Conservation (phyloP, 2,797 vertebrate genomes). For the Peromyscus eremicus region DNA sequence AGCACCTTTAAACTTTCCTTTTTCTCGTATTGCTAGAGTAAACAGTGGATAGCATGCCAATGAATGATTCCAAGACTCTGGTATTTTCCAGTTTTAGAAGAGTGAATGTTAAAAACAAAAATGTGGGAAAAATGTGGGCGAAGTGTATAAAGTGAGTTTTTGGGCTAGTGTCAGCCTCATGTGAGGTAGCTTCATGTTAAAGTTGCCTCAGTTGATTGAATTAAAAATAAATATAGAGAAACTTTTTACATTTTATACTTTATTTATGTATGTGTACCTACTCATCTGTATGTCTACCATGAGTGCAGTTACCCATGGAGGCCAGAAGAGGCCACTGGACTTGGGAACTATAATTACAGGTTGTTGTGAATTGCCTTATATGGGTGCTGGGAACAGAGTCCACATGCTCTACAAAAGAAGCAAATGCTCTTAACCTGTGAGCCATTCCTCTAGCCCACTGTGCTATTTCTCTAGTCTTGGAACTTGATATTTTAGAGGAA, state of each 20-base stretch:
- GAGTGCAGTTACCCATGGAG: not conserved
- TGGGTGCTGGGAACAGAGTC: not conserved
- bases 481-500: not conserved
- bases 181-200: not conserved
- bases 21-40: slow-evolving; percentile 29
- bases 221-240: slow-evolving; percentile 22
- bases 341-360: not conserved
- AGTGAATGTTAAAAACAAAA: slow-evolving; percentile 49
- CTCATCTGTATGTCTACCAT: not conserved
- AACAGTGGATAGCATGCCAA: slow-evolving; percentile 26
- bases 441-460: not conserved
- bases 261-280: not conserved
- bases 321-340: not conserved
- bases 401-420: not conserved
- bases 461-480: too few relatives aligned
- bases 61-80: slow-evolving; percentile 65
- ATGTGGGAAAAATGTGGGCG: slow-evolving; percentile 8
- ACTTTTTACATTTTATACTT: not conserved
- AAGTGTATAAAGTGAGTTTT: slow-evolving; percentile 12
- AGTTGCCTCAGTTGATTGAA: not conserved
- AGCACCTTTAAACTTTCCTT: slow-evolving; percentile 33
- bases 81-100: slow-evolving; percentile 57
- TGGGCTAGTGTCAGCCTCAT: not conserved
- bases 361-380: not conserved
- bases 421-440: not conserved